Base-by-base conservation (phyloP, 2,113 vertebrate species). In the Notothenia coriiceps region DNA sequence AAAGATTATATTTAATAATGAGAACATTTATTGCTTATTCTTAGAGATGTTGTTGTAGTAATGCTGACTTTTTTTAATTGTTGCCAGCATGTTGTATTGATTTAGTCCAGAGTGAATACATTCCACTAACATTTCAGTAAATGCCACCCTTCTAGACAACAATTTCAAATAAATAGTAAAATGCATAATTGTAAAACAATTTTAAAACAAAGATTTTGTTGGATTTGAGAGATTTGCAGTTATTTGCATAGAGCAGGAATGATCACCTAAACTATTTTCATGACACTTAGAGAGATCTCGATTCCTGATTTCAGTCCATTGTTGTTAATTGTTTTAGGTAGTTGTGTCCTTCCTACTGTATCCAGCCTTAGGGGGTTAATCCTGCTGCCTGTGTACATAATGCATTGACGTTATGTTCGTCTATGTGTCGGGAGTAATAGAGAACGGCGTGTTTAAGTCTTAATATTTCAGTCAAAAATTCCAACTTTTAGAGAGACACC, bases 391-490 rank as follows among this genome's bases (percentile, higher is more conserved):
- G 52, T 25, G 5, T 4, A 15, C 11, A 40, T 14, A 35, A 78
- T 68, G 5, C 10, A 61, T 62, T 15, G 20, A 50, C n/a, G 57
- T 57, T 18, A 40, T 40, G 18, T 52, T 29, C n/a, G 0, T 65
- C 6, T 69, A 7, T 64, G 52, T 70, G 43, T 40, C 2, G 0
- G 18, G 55, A 35, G 22, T 12, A 52, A 54, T 0, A 29, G 29
- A 29, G 29, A 29, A 51, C 13, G 8, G 4, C 57, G 60, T 35
- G 11, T 70, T 66, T 51, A 10, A 67, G 51, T 73, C 29, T 55
- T 77, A 67, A 80, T 65, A 83, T 89, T 80, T 78, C 18, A 82
- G 57, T 60, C 49, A 47, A 47, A 6, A 52, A 63, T 52, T 76
- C 10, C 46, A 78, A 14, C 55, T 22, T 52, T 5, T 18, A 66